A percentile compares a stretch with the other conserved stretches of the same genome.
These are phyloP conservation scores for Phenganax marumi DNA, from an alignment of 92 coral and sea anemone species.

Conservation along the genomic window DNA sequence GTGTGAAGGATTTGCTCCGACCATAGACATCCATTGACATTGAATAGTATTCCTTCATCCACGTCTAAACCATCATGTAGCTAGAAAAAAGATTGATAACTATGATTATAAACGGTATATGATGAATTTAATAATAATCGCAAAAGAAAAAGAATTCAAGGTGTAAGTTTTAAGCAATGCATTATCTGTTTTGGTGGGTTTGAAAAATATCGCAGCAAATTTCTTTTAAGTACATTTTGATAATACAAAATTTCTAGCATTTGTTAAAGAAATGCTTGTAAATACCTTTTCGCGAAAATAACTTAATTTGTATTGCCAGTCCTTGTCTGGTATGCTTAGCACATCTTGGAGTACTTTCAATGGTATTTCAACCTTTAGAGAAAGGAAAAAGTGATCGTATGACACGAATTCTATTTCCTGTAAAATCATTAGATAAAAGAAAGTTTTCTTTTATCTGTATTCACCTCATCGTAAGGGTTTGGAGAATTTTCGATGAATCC, in stretches of 20 bases:
- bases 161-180: no score
- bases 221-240: not conserved
- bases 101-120: not conserved
- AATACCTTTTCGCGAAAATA: not conserved
- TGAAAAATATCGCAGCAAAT: not conserved
- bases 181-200: no score
- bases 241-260: not conserved
- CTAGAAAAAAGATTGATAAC: not conserved
- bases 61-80: not conserved
- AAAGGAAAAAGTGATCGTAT: not conserved
- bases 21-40: constrained; percentile 19
- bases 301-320: constrained; percentile 3
- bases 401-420: not conserved
- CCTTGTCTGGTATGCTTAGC: constrained; percentile 28
- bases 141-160: no score
- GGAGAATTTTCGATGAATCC: constrained; percentile 60
- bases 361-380: constrained; percentile 73
- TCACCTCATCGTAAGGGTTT: constrained; percentile 70
- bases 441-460: not conserved
- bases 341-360: constrained; percentile 62
- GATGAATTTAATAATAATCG: no score
- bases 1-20: not conserved
- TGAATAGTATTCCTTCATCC: not conserved
- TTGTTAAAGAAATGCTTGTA: not conserved
- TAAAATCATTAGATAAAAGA: not conserved